Conservation (phyloP, 1,140 invertebrate species). For the Linepithema humile region DNA sequence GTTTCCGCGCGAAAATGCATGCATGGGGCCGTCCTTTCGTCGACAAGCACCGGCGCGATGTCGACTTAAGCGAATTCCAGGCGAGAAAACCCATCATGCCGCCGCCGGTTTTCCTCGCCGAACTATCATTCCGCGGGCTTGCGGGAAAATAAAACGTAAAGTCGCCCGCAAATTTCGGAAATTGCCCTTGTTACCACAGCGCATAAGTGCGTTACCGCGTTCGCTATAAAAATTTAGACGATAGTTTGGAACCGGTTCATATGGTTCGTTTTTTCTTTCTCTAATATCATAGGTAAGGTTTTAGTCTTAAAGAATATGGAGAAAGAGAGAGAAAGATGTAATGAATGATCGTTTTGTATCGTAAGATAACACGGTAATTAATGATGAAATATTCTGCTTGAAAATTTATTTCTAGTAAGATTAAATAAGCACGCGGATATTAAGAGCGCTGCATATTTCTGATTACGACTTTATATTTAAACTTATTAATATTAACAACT, state of each 20-base stretch:
- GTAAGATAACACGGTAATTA: not conserved
- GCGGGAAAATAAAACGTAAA: not conserved
- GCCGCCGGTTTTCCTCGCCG: conserved; percentile 17
- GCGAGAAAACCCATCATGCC: conserved; percentile 4
- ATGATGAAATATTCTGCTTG: not conserved
- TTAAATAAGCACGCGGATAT: not conserved
- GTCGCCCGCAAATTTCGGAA: not conserved
- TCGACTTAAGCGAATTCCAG: conserved; percentile 63
- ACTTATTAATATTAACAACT: conserved; percentile 2
- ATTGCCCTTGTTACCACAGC: not conserved
- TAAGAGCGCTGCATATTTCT: not conserved
- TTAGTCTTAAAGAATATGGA: too few relatives aligned
- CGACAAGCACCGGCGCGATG: conserved; percentile 29
- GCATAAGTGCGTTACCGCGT: not conserved
- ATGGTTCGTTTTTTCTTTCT: not conserved
- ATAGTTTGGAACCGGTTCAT: not conserved
- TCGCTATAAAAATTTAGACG: not conserved
- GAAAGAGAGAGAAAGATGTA: too few relatives aligned
- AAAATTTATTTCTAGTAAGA: not conserved
- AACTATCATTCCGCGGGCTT: conserved; percentile 35
- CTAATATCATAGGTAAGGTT: not conserved
- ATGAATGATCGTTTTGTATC: not conserved
- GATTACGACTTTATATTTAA: not conserved
- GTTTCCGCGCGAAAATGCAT: conserved; percentile 64
- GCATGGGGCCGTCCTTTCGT: not conserved